These are phyloP conservation scores for Thrips palmi DNA, from an alignment of 1,140 invertebrate species.

Conservation along the genomic window DNA sequence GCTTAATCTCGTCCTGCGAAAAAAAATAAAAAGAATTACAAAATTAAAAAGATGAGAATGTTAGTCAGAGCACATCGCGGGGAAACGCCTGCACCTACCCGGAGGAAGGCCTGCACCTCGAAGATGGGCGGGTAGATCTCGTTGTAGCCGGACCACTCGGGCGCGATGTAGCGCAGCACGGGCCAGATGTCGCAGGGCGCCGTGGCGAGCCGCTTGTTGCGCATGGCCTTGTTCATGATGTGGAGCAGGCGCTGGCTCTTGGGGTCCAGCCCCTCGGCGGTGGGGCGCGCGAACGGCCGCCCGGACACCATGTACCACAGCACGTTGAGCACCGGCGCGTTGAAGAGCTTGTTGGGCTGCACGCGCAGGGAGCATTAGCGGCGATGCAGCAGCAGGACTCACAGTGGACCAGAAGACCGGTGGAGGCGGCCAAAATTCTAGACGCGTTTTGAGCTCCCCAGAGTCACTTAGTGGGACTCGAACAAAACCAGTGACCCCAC, in stretches of 20 bases:
- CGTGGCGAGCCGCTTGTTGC: too few species aligned
- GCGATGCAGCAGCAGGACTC: neutral
- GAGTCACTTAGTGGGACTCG: neutral
- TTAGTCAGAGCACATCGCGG: too few species aligned
- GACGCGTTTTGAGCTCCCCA: neutral
- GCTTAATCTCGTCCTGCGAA: neutral
- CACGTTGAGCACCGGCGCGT: constrained; percentile 48
- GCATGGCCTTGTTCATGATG: constrained; percentile 42
- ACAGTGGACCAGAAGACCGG: neutral
- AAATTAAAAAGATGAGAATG: constrained; percentile 2
- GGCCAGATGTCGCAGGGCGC: too few species aligned
- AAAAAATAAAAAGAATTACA: neutral
- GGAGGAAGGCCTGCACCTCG: constrained; percentile 26
- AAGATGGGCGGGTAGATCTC: constrained; percentile 30
- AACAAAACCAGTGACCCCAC: neutral
- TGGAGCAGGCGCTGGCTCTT: constrained; percentile 31
- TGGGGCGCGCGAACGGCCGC: constrained; percentile 27
- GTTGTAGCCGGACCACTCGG: constrained; percentile 43
- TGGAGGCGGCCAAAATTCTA: neutral
- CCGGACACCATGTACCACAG: constrained; percentile 55
- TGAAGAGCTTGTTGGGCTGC: constrained; percentile 13
- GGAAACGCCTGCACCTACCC: too few species aligned
- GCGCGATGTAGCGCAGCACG: constrained; percentile 46
- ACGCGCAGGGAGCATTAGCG: neutral
- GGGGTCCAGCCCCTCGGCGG: too few species aligned